Percentiles rank a stretch among this genome's conserved stretches.
Conservation (phyloP, 2,113 vertebrate genomes). For the Chlorodrepanis virens region DNA sequence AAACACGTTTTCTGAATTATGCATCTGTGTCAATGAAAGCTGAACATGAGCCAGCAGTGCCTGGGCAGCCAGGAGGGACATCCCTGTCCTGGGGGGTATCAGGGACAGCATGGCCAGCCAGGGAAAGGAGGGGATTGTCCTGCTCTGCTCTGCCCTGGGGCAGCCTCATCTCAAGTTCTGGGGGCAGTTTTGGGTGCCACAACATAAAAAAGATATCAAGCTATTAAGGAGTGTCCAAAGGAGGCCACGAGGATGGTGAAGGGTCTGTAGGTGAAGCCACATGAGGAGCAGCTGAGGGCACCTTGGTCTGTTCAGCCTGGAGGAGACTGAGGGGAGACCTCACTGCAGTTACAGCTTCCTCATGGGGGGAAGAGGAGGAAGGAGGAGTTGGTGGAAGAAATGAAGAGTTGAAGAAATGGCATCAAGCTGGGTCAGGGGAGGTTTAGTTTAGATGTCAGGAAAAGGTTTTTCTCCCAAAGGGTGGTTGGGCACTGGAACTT, state of each 20-base stretch:
- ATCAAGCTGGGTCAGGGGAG: not conserved
- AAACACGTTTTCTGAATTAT: not conserved
- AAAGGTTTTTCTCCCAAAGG: not conserved
- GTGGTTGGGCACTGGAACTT: not conserved
- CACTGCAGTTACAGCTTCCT: rapidly evolving
- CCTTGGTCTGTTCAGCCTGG: not conserved
- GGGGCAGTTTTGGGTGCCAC: not conserved
- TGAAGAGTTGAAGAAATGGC: not conserved
- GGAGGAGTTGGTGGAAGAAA: not conserved
- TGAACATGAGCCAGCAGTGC: not conserved
- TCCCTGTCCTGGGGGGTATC: rapidly evolving
- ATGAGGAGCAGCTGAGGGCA: rapidly evolving
- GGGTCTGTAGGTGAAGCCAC: rapidly evolving
- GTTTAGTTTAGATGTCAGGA: not conserved
- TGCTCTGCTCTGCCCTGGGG: not conserved
- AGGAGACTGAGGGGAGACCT: not conserved
- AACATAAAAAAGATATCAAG: rapidly evolving
- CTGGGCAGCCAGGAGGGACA: not conserved
- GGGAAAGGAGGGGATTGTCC: not conserved
- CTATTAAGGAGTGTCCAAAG: rapidly evolving
- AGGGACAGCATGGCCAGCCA: rapidly evolving
- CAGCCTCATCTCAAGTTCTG: rapidly evolving
- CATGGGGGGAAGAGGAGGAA: rapidly evolving
- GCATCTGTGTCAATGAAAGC: too few species aligned
- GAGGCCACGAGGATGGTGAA: rapidly evolving